A percentile compares a stretch with the other conserved stretches of the same genome.
These are phyloP conservation scores for Aurelia aurita DNA, from an alignment of 30 jellyfish, hydroid and myxozoan species.

Conservation along the genomic window DNA sequence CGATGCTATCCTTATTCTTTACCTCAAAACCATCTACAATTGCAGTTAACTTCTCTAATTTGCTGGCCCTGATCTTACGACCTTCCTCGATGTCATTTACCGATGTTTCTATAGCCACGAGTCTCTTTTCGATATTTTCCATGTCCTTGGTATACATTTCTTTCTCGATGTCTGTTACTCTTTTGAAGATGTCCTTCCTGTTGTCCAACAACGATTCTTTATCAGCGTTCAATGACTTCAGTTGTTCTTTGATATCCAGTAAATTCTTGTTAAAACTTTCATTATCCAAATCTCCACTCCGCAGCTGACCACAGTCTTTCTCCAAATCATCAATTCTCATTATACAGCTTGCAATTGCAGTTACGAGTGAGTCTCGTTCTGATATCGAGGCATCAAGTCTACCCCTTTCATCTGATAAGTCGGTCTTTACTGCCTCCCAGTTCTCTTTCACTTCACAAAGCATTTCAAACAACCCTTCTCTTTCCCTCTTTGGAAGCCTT, in stretches of 20 bases:
- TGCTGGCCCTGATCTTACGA: neutral
- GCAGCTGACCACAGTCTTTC: neutral
- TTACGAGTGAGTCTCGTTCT: slow-evolving; percentile 44
- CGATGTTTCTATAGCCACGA: neutral
- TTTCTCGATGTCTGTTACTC: slow-evolving; percentile 37
- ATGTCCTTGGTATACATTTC: slow-evolving; percentile 9
- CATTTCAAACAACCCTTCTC: neutral
- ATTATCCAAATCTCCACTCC: neutral
- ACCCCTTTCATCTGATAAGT: slow-evolving; percentile 37
- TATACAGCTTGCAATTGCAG: slow-evolving; percentile 46
- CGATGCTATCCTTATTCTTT: neutral
- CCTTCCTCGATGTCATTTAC: neutral
- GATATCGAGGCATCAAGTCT: slow-evolving; percentile 58
- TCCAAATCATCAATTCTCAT: slow-evolving; percentile 33
- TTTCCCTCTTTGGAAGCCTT: slow-evolving; percentile 38
- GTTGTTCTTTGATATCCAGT: neutral
- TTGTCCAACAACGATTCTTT: slow-evolving; percentile 11
- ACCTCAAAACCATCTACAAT: neutral
- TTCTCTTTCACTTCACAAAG: slow-evolving; percentile 12
- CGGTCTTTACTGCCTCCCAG: slow-evolving; percentile 49
- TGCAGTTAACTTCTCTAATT: neutral
- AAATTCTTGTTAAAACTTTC: neutral
- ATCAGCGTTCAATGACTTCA: slow-evolving; percentile 30
- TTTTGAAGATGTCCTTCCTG: slow-evolving; percentile 1
- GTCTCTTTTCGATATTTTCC: neutral